Conservation (phyloP, 2,888 invertebrate genomes). For the Corbicula japonica region DNA sequence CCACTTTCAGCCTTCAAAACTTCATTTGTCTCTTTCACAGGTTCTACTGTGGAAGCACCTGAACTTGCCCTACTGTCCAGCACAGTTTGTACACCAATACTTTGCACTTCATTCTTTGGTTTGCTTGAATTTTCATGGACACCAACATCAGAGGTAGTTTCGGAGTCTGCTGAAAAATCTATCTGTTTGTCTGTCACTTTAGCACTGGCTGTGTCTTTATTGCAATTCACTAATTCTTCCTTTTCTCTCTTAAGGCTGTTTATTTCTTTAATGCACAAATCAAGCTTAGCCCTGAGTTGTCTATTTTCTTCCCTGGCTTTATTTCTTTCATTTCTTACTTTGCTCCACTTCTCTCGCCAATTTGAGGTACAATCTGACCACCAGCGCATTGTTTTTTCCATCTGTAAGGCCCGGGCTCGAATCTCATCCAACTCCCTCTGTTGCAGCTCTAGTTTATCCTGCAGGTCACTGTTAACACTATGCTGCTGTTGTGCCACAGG, state of each 20-base stretch:
- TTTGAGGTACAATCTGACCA: conserved; percentile 99
- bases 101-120: conserved; percentile 34
- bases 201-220: conserved; percentile 27
- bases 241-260: conserved; percentile 92
- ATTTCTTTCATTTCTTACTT: conserved; percentile 95
- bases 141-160: conserved; percentile 20
- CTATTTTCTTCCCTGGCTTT: conserved; percentile 96
- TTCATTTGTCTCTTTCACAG: background rate
- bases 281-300: conserved; percentile 93
- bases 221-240: conserved; percentile 90
- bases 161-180: conserved; percentile 41
- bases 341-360: conserved; percentile 98
- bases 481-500: conserved; percentile 68
- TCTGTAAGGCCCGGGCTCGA: conserved; percentile 96
- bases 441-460: conserved; percentile 88
- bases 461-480: conserved; percentile 82
- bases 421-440: conserved; percentile 97
- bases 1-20: background rate
- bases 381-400: conserved; percentile 99
- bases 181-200: conserved; percentile 38
- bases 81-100: conserved; percentile 27
- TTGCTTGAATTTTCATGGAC: conserved; percentile 15
- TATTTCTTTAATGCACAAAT: conserved; percentile 88
- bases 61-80: conserved; percentile 8
- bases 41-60: background rate